Conservation (phyloP, 2,797 vertebrate genomes). For the Chrysocyon brachyurus region DNA sequence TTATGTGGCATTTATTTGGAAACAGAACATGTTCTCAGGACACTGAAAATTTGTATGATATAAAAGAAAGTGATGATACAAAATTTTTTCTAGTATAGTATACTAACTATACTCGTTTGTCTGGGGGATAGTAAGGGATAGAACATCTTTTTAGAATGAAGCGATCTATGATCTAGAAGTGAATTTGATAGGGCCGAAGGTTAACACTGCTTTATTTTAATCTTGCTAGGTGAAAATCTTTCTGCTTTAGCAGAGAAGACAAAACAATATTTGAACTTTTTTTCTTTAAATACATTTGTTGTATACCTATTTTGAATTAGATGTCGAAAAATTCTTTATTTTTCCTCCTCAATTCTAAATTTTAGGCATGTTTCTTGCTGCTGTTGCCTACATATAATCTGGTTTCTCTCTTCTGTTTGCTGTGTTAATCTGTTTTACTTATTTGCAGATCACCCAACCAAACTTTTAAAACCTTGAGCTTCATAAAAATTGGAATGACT, state of each 20-base stretch:
- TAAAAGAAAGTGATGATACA: background rate
- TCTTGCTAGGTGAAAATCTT: background rate
- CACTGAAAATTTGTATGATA: background rate
- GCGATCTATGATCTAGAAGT: background rate
- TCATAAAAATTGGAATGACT: slow-evolving; percentile 18
- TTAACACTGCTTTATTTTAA: slow-evolving; percentile 31
- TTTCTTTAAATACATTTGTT: slow-evolving; percentile 9
- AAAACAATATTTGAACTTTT: slow-evolving; percentile 31
- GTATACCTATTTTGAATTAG: background rate
- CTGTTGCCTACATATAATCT: background rate
- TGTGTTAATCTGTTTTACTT: slow-evolving; percentile 24
- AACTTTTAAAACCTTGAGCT: background rate
- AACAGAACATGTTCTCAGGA: slow-evolving; percentile 4
- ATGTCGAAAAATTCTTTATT: background rate
- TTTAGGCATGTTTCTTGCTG: slow-evolving; percentile 11
- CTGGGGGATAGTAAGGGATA: background rate
- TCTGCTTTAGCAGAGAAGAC: slow-evolving; percentile 12
- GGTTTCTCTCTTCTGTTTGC: background rate
- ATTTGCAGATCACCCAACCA: background rate
- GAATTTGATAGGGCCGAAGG: slow-evolving; percentile 4
- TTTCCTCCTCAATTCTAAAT: background rate
- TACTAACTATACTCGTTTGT: background rate
- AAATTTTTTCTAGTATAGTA: background rate
- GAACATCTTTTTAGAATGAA: slow-evolving; percentile 24
- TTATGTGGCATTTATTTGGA: slow-evolving; percentile 17